Evolutionary conservation across 2,888 invertebrate species (phyloP).

Genomic region (Rotaria sp.): DNA sequence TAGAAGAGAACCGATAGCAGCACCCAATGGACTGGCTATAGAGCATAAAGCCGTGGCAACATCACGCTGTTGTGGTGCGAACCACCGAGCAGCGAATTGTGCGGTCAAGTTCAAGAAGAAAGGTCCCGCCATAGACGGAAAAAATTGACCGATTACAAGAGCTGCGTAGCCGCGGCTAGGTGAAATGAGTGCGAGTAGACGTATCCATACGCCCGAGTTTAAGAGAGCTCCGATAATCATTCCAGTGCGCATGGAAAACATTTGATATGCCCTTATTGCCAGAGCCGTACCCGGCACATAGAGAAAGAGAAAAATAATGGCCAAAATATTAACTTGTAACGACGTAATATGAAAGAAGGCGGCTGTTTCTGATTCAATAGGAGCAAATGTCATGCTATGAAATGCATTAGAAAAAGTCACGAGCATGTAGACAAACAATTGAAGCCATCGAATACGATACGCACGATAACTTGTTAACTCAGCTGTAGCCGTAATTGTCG

Average conservation of each 20-base stretch:
- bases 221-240: not conserved
- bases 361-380: not conserved
- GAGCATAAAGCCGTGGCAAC: not conserved
- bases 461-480: not conserved
- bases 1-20: not conserved
- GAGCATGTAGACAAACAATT: not conserved
- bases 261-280: not conserved
- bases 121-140: not conserved
- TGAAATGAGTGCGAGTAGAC: not conserved
- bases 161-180: not conserved
- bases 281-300: not conserved
- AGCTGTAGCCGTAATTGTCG: not conserved
- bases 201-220: not conserved
- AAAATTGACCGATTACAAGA: not conserved
- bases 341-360: not conserved
- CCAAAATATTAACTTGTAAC: not conserved
- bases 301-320: conserved; percentile 9
- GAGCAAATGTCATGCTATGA: not conserved
- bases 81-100: not conserved
- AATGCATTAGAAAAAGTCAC: not conserved
- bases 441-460: not conserved
- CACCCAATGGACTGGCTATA: not conserved
- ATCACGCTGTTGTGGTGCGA: not conserved
- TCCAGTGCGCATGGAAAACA: not conserved
- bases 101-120: not conserved